Evolutionary conservation across 2,113 vertebrate genomes (phyloP), one percentile per base, ranked within the genome.

Genomic region (Erinaceus europaeus): DNA sequence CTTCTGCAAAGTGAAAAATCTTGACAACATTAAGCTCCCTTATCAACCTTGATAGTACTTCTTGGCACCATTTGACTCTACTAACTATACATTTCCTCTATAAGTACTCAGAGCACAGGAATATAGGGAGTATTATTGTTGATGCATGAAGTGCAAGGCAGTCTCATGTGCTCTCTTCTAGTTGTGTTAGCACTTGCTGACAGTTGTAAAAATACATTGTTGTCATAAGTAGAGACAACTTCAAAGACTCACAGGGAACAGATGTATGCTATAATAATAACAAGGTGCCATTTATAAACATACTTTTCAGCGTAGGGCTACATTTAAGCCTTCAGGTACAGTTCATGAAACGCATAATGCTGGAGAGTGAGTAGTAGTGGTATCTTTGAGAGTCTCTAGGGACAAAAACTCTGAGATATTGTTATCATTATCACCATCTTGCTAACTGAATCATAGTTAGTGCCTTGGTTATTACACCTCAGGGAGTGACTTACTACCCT

Each of bases 361-460:
- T 2, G 59, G 84, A 95, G 80, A 89, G 42, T 4, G 55, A 93
- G 27, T 80, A 23, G 17, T 90, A 21, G 20, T 68, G 57, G 4
- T 65, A 3, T 89, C 88, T 81, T 62, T 65, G 75, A n/a, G 36
- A 68, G 38, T 71, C 36, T 94, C 88, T 20, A 27, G 91, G 91
- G 40, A 11, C 7, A 80, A 86, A 6, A 91, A 89, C 59, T 94
- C 34, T 90, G 93, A 95, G 81, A 88, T 94, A 59, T 73, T 94
- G 94, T 95, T 94, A 92, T 93, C 93, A 91, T 94, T 95, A 94
- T 86, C 76, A n/a, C 79, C 17, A 92, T 91, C 81, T 71, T 32
- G 46, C 53, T 96, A 93, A 62, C 32, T 73, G 94, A 67, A 52
- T 84, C 95, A 61, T 48, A 81, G 95, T 94, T 96, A 87, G 90